Evolutionary conservation across 2,797 vertebrate genomes (phyloP).

Genomic region (Synanceia verrucosa): DNA sequence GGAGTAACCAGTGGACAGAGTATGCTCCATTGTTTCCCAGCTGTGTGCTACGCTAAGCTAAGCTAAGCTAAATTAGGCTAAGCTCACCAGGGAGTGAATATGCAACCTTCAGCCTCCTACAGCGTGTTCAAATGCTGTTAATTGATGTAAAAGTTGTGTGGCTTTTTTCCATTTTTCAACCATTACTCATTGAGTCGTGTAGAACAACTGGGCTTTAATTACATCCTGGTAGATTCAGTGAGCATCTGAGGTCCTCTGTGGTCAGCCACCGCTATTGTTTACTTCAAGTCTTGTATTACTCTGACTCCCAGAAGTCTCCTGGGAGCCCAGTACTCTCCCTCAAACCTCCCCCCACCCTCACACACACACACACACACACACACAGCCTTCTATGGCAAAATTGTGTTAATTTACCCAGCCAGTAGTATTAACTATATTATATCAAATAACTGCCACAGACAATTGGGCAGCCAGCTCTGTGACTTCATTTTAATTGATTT

Average conservation of each 20-base stretch:
- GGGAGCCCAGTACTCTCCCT: conserved; percentile 67
- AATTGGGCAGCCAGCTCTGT: conserved; percentile 88
- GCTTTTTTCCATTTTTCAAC: background rate
- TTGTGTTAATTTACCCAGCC: conserved; percentile 95
- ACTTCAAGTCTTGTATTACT: conserved; percentile 80
- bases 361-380: conserved; percentile 36
- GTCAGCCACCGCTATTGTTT: conserved; percentile 78
- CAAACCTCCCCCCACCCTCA: conserved; percentile 66
- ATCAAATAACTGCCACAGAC: conserved; percentile 97
- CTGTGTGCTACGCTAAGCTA: no score
- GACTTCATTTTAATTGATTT: conserved; percentile 99
- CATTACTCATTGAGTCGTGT: conserved; percentile 4
- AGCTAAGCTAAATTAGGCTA: no score
- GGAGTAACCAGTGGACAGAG: background rate
- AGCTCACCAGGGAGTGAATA: no score
- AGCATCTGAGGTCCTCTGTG: conserved; percentile 70
- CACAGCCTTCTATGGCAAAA: conserved; percentile 84
- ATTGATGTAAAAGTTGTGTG: background rate
- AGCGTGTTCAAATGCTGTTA: background rate
- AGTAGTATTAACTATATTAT: conserved; percentile 93
- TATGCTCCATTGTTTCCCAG: no score
- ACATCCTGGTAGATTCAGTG: conserved; percentile 47
- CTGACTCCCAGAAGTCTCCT: conserved; percentile 76
- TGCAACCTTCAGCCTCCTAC: background rate
- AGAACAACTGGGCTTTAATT: conserved; percentile 65